Percentiles rank a stretch among this genome's conserved stretches.
Conservation (phyloP, 2,888 invertebrate genomes). For the Acronicta psi region DNA sequence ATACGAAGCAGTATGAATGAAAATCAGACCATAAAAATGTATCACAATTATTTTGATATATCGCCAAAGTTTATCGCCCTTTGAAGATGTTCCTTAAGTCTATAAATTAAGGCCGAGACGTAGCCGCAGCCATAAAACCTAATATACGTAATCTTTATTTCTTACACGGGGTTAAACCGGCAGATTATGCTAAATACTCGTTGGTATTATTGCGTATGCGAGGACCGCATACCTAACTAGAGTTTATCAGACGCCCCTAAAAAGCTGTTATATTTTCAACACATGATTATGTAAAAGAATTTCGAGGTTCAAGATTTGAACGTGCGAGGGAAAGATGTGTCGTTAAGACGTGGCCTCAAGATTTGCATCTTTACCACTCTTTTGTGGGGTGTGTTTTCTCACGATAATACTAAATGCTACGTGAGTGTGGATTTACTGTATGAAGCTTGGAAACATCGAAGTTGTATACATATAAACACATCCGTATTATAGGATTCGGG, state of each 20-base stretch:
- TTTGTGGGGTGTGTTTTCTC: slow-evolving; percentile 73
- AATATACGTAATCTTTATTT: slow-evolving; percentile 68
- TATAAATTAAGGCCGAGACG: slow-evolving; percentile 55
- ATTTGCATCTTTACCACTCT: slow-evolving; percentile 83
- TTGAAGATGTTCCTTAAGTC: slow-evolving; percentile 59
- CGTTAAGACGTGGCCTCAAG: slow-evolving; percentile 79
- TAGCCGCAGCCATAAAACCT: slow-evolving; percentile 57
- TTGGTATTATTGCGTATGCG: slow-evolving; percentile 76
- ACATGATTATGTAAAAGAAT: slow-evolving; percentile 89
- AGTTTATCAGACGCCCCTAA: slow-evolving; percentile 80
- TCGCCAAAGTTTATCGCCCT: slow-evolving; percentile 54
- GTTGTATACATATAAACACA: background rate
- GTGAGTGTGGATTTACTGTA: slow-evolving; percentile 20
- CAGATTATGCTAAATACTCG: slow-evolving; percentile 85
- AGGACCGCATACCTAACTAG: slow-evolving; percentile 74
- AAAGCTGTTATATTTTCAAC: slow-evolving; percentile 87
- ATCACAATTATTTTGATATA: slow-evolving; percentile 55
- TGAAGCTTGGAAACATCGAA: slow-evolving; percentile 8
- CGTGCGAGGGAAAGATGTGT: slow-evolving; percentile 80
- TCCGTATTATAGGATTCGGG: no score
- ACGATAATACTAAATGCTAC: slow-evolving; percentile 67
- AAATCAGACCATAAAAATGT: slow-evolving; percentile 53
- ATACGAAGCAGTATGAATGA: slow-evolving; percentile 40
- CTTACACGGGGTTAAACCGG: slow-evolving; percentile 64
- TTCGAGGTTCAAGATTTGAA: slow-evolving; percentile 78